Evolutionary conservation across 2,113 vertebrate genomes (phyloP).

Genomic region (Perca fluviatilis): DNA sequence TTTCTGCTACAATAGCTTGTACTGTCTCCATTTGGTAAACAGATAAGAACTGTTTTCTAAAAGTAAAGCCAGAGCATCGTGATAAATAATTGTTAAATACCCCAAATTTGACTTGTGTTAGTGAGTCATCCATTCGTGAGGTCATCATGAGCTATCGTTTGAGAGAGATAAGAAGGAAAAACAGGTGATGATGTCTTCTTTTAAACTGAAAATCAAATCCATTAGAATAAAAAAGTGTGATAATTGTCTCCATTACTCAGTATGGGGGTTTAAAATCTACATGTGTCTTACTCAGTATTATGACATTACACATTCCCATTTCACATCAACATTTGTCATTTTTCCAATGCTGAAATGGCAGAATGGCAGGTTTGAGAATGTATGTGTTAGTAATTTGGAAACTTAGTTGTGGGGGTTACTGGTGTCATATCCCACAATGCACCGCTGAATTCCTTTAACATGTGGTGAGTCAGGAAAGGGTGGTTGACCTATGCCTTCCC

Average conservation of each 20-base stretch:
- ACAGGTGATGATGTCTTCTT: neutral
- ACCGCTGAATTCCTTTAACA: conserved; percentile 88
- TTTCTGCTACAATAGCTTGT: conserved; percentile 41
- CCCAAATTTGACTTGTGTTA: conserved; percentile 3
- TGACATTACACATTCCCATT: conserved; percentile 30
- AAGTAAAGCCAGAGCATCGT: conserved; percentile 18
- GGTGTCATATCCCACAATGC: conserved; percentile 86
- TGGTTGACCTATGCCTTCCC: conserved; percentile 87
- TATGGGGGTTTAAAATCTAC: neutral
- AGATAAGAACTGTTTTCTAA: conserved; percentile 43
- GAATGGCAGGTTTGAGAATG: conserved; percentile 69
- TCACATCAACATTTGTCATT: conserved; percentile 48
- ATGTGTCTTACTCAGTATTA: neutral
- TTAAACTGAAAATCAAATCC: neutral
- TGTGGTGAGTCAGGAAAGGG: conserved; percentile 89
- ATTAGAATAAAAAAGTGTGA: neutral
- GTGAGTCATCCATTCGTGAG: conserved; percentile 12
- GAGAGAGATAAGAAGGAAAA: neutral
- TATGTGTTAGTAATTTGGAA: conserved; percentile 87
- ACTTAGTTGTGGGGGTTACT: conserved; percentile 78
- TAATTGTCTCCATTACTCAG: neutral
- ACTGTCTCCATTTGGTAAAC: conserved; percentile 53
- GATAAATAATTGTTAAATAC: conserved; percentile 33
- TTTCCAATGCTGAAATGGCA: conserved; percentile 57
- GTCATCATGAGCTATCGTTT: neutral